Evolutionary conservation across 1,140 invertebrate genomes (phyloP), one percentile per base, ranked within the genome.

Genomic region (Micrasema longulum): DNA sequence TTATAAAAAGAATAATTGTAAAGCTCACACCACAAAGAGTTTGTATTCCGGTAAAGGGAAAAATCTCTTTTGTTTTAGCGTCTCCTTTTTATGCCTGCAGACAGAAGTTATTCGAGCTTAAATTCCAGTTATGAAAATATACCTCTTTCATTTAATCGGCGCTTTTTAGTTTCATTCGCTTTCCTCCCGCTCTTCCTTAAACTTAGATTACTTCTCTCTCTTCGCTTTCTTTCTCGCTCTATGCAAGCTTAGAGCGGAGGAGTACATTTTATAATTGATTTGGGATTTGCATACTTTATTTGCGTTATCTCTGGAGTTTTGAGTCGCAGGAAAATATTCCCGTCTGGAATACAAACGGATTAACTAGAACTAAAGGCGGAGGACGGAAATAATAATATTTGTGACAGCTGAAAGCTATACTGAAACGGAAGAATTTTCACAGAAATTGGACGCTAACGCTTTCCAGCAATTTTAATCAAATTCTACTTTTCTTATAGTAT

Each of bases 261-360:
- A 71, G 65, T 74, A 74, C 69, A 68, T 71, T 71, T 71, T 71
- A 74, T 71, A 74, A 74, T 74, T 74, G 73, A 74, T 74, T 74
- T 50, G 73, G 63, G 69, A 74, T 74, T 74, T 74, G 73, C 73
- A 74, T 74, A 74, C 64, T 74, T 74, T 68, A 71, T 52, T 74
- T 74, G 55, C 68, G 73, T 71, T 74, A 71, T 74, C 73, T 68
- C 20, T 38, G 23, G 45, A 68, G 50, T 68, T 41, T 68, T 55
- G 50, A 55, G 52, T 68, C 36, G 18, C 12, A 52, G 45, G 63
- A 38, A 66, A 64, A 64, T 64, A 48, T 64, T 64, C 43, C 14
- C 62, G 22, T 14, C 23, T 48, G 62, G 41, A 64, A 23, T 64
- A 64, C 62, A 47, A 64, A 47, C n/a, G 41, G 22, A 64, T 64